These are phyloP conservation scores for Siniperca scherzeri DNA, from an alignment of 2,797 vertebrate species.

Conservation along the genomic window DNA sequence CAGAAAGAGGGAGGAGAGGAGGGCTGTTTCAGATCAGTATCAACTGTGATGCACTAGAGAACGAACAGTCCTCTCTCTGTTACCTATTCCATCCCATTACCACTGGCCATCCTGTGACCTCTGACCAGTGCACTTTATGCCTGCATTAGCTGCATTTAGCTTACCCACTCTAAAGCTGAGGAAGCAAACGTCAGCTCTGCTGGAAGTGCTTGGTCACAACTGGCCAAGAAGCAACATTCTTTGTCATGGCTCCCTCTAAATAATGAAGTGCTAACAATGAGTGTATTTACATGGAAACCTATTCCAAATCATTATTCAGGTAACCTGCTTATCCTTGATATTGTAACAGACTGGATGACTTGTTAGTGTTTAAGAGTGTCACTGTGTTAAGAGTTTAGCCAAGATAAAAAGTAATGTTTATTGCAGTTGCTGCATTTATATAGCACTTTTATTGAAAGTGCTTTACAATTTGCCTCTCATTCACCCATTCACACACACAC, in stretches of 20 bases:
- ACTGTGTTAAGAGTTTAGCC: background rate
- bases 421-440: background rate
- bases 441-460: too few species aligned
- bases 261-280: conserved; percentile 21
- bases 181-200: conserved; percentile 50
- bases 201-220: conserved; percentile 46
- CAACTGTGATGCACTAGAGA: background rate
- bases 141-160: conserved; percentile 90
- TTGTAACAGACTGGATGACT: background rate
- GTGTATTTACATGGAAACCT: conserved; percentile 23
- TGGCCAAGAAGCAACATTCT: conserved; percentile 6
- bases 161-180: conserved; percentile 82
- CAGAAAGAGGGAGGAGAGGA: background rate
- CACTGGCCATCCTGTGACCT: conserved; percentile 88
- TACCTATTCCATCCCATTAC: conserved; percentile 84
- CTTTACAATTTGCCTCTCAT: too few species aligned
- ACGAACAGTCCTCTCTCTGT: conserved; percentile 1
- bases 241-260: conserved; percentile 25
- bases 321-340: background rate
- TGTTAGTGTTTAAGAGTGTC: background rate
- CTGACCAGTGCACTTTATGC: conserved; percentile 89
- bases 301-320: conserved; percentile 10
- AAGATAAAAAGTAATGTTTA: background rate
- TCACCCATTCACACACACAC: too few species aligned
- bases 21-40: conserved; percentile 7